Evolutionary conservation across 2,888 invertebrate genomes (phyloP).

Genomic region (Xestia xanthographa): DNA sequence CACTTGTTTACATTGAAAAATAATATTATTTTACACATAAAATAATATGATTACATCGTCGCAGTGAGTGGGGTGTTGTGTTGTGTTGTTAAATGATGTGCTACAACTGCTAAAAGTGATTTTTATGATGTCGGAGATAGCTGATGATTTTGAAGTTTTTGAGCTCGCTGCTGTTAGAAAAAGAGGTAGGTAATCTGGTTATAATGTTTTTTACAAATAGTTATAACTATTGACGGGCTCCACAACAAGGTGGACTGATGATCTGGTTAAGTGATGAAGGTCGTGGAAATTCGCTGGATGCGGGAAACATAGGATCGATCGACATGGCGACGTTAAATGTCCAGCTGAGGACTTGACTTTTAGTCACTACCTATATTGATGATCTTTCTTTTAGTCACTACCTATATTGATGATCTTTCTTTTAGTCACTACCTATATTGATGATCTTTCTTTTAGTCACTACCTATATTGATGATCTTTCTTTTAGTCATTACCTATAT

Average conservation of each 20-base stretch:
- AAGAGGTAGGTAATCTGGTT: constrained; percentile 25
- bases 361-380: not conserved
- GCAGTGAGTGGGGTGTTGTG: constrained; percentile 3
- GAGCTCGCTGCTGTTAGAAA: constrained; percentile 52
- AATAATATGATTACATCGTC: not conserved
- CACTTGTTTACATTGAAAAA: constrained; percentile 37
- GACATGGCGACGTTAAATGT: not conserved
- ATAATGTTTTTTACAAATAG: not conserved
- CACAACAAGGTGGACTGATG: not conserved
- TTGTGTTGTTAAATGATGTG: constrained; percentile 2
- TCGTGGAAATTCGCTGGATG: not conserved
- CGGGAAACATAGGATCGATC: not conserved
- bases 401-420: too few relatives aligned
- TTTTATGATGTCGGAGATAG: constrained; percentile 42
- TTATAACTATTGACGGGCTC: not conserved
- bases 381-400: too few relatives aligned
- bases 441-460: too few relatives aligned
- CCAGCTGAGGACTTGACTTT: not conserved
- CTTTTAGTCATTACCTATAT: too few relatives aligned
- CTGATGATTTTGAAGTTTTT: constrained; percentile 53
- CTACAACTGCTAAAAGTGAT: constrained; percentile 4
- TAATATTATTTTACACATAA: constrained; percentile 11
- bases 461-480: too few relatives aligned
- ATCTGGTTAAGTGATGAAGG: not conserved
- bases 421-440: too few relatives aligned